Base-by-base conservation (phyloP, 2,888 invertebrate species). In the Theretra japonica region DNA sequence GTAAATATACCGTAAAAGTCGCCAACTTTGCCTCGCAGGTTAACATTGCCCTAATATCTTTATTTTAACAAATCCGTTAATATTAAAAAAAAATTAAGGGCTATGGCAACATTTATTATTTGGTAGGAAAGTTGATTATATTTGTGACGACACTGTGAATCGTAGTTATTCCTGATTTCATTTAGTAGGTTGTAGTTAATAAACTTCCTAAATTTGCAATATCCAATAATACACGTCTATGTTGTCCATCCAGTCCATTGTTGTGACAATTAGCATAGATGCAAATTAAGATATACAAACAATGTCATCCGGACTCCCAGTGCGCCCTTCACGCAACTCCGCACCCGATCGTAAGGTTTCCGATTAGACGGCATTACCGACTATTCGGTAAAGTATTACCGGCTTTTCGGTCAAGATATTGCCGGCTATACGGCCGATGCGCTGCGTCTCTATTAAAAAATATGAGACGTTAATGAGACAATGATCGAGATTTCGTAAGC, bases 301-400 rank as follows among this genome's bases (percentile, higher is more conserved):
- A 5, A 41, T 48, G 41, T 41, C 41, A 41, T 23, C 65, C 48
- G 65, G 65, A 48, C 23, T 65, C 33, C 15, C 17, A 21, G 19
- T 17, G 41, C 65, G 65, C 23, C 65, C 65, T 65, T 65, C 65
- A 65, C 65, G 41, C 65, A 23, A 65, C 65, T 25, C 21, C 21
- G 65, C 65, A 23, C 23, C 15, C 23, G 48, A 7, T 23, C 23
- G 17, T 65, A 65, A 65, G 65, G 65, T 48, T 65, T 65, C 65
- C 65, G 65, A 65, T 65, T 48, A 65, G 65, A 41, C 65, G 65
- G 65, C 23, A 65, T 48, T 65, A 48, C 65, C 65, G 65, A 7
- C 65, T 65, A 21, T 65, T 65, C 65, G 65, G 65, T 6, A 11
- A 41, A 15, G 65, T 23, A 65, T 48, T 65, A 23, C 65, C 65